phyloP scores from a whole-genome alignment of 2,113 vertebrate species.

The Lepidothrix coronata region DNA sequence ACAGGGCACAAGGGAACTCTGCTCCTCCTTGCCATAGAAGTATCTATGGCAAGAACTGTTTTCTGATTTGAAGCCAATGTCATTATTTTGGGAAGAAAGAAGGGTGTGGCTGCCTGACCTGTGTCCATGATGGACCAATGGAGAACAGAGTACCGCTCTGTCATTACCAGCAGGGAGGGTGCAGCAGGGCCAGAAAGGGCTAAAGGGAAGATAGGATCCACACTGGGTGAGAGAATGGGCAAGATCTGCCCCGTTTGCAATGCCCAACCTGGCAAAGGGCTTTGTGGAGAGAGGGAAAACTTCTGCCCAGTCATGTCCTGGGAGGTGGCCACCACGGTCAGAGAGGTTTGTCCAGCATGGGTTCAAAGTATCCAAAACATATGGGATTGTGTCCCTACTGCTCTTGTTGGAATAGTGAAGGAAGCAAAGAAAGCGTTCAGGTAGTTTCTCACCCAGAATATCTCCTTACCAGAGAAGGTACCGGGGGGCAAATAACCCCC shows the following conservation, averaged over 20 bases:
- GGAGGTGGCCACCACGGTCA: not conserved
- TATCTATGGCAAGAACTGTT: not conserved
- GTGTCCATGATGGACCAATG: fast-evolving
- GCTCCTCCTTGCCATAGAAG: not conserved
- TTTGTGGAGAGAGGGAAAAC: not conserved
- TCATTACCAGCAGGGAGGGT: not conserved
- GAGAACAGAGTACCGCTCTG: not conserved
- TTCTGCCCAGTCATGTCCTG: not conserved
- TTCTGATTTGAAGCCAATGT: not conserved
- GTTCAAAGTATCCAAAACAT: not conserved
- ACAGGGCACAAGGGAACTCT: not conserved
- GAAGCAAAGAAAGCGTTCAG: not conserved
- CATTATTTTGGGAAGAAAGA: not conserved
- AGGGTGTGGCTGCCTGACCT: not conserved
- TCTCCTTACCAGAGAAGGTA: not conserved
- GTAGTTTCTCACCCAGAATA: not conserved
- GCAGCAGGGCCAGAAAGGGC: not conserved
- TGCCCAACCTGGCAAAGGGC: not conserved
- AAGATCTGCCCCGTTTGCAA: not conserved
- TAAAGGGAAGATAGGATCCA: not conserved
- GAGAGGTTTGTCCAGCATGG: not conserved
- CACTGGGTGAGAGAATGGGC: not conserved
- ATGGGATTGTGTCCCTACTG: not conserved
- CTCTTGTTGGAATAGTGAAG: not conserved
- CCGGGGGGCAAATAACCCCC: not conserved